Percentiles rank a stretch among this genome's conserved stretches.
Evolutionary conservation across 2,888 invertebrate species (phyloP).

Genomic region (Ophion slaviceki): DNA sequence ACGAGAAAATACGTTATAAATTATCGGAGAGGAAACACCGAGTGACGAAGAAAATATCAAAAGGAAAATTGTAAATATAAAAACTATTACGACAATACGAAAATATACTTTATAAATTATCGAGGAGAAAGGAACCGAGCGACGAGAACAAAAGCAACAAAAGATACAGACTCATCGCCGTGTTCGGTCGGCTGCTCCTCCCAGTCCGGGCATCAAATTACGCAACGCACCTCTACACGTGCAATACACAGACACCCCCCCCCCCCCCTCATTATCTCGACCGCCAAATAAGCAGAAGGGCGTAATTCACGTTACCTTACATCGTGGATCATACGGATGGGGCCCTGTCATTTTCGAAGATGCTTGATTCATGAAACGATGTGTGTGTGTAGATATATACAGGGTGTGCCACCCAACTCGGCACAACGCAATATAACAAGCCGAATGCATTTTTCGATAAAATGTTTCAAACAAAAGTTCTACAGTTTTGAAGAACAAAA

Average conservation of each 20-base stretch:
- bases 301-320: not conserved
- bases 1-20: too few relatives aligned
- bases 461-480: too few relatives aligned
- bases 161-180: conserved; percentile 55
- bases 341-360: not conserved
- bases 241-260: conserved; percentile 8
- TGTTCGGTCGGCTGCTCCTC: conserved; percentile 47
- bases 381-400: not conserved
- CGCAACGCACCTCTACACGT: conserved; percentile 29
- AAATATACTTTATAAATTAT: too few relatives aligned
- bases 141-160: conserved; percentile 4
- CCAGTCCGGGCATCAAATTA: conserved; percentile 60
- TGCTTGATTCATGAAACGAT: not conserved
- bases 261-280: not conserved
- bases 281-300: not conserved
- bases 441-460: too few relatives aligned
- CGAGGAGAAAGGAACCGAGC: too few relatives aligned
- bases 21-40: too few relatives aligned
- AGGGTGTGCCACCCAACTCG: not conserved
- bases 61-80: too few relatives aligned
- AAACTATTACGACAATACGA: too few relatives aligned
- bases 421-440: too few relatives aligned
- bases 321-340: not conserved
- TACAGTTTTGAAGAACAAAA: too few relatives aligned
- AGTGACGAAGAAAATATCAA: too few relatives aligned